Conservation (phyloP, 2,797 vertebrate species). For the Phoebastria nigripes region DNA sequence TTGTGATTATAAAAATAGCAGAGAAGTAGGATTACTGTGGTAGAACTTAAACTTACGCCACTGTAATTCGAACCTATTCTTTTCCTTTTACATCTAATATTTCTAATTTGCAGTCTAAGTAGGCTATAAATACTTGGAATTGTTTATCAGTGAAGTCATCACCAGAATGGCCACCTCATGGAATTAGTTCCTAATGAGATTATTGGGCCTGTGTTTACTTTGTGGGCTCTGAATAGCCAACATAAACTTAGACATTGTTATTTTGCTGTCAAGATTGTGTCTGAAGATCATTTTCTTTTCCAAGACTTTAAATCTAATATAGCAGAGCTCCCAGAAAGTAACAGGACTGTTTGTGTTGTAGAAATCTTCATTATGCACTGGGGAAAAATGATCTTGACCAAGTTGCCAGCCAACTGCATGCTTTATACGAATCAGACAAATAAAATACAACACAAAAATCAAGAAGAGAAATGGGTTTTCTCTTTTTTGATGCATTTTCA, state of each 20-base stretch:
- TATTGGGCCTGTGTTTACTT: conserved; percentile 34
- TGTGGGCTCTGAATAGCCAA: not conserved
- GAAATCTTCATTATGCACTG: not conserved
- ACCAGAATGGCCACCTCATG: not conserved
- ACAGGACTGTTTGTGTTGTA: not conserved
- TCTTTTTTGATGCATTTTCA: not conserved
- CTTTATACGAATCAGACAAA: not conserved
- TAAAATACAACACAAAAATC: not conserved
- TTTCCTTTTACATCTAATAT: not conserved
- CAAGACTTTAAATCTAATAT: not conserved
- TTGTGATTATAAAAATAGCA: conserved; percentile 27
- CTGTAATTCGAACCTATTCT: not conserved
- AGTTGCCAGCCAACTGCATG: not conserved
- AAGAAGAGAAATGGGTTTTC: not conserved
- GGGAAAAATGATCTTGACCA: not conserved
- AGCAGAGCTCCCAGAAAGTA: not conserved
- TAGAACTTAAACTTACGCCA: not conserved
- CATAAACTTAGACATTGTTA: conserved; percentile 1
- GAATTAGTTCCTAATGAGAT: conserved; percentile 40
- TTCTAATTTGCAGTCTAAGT: not conserved
- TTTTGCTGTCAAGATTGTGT: conserved; percentile 27
- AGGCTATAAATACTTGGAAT: conserved; percentile 17
- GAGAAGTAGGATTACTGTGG: not conserved
- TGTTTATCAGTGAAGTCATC: conserved; percentile 33
- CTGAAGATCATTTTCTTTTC: conserved; percentile 15